Base-by-base conservation (phyloP, 2,113 vertebrate species). In the Centropristis striata region DNA sequence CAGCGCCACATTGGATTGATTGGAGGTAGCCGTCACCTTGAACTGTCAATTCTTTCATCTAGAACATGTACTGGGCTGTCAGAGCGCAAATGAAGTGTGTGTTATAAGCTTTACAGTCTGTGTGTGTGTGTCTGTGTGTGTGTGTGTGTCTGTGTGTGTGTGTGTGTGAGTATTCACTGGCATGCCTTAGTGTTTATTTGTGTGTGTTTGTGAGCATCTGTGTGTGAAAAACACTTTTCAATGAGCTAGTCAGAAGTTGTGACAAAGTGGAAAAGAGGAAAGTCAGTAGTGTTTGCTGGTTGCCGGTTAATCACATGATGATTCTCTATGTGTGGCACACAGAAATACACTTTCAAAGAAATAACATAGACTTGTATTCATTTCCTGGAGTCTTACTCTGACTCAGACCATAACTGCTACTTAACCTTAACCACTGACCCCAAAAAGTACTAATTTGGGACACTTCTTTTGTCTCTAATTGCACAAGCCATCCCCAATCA, bases 31-130 rank as follows among this genome's bases (percentile, higher is more conserved):
- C 23, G 63, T 87, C 85, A 93, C 90, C 90, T 92, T 92, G 84
- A 93, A 91, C 88, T 91, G 92, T 79, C 89, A 90, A 71, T 87
- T 87, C 68, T 80, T 84, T 83, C 90, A 85, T 91, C 84, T 77
- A 18, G 37, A 73, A 75, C 86, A 83, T 84, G 83, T 75, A 83
- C 80, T 64, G 50, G 86, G 80, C 86, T 90, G 89, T 91, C 86
- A 88, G 74, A 67, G 83, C 23, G n/a, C 65, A 92, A 90, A 86
- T 87, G 71, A 89, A 88, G 86, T 83, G 75, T 86, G 81, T 75
- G 73, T 77, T 75, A 55, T 66, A 42, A 46, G 28, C 39, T 49
- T 2, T 6, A 54, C 54, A 64, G 78, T 67, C 39, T 60, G 63
- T 74, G 64, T 80, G 71, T 73, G 73, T 69, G 13, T 50, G 10